These are phyloP conservation scores for Anoplius nigerrimus DNA, from an alignment of 2,888 invertebrate genomes.

Conservation along the genomic window DNA sequence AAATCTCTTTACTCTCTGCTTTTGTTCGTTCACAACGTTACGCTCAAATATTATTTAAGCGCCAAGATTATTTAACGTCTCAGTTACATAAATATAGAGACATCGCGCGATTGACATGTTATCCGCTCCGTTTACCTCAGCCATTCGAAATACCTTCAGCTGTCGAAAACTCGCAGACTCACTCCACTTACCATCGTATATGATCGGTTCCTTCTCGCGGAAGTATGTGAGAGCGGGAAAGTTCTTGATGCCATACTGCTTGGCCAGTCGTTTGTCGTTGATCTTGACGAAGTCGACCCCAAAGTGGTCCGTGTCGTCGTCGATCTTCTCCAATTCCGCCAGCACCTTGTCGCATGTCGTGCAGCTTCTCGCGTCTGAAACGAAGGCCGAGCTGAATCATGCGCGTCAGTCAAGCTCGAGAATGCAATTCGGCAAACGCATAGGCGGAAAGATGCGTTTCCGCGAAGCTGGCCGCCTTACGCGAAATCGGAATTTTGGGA, in stretches of 20 bases:
- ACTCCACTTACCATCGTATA: constrained; percentile 87
- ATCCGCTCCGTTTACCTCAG: no score
- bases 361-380: constrained; percentile 92
- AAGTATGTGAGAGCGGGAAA: constrained; percentile 98
- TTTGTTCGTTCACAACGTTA: constrained; percentile 26
- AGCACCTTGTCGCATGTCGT: constrained; percentile 93
- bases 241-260: constrained; percentile 96
- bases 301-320: constrained; percentile 95
- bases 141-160: no score
- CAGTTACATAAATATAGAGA: no score
- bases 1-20: constrained; percentile 34
- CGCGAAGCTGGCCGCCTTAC: no score
- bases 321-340: constrained; percentile 94
- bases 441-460: no score
- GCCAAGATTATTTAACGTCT: no score
- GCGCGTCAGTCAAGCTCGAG: no score
- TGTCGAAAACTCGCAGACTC: no score
- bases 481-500: no score
- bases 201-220: constrained; percentile 96
- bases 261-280: constrained; percentile 96
- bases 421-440: no score
- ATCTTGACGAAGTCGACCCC: constrained; percentile 97
- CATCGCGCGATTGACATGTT: no score
- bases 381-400: background rate
- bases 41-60: no score